These are phyloP conservation scores for Madoqua kirkii DNA, from an alignment of 2,113 vertebrate species.

Conservation along the genomic window DNA sequence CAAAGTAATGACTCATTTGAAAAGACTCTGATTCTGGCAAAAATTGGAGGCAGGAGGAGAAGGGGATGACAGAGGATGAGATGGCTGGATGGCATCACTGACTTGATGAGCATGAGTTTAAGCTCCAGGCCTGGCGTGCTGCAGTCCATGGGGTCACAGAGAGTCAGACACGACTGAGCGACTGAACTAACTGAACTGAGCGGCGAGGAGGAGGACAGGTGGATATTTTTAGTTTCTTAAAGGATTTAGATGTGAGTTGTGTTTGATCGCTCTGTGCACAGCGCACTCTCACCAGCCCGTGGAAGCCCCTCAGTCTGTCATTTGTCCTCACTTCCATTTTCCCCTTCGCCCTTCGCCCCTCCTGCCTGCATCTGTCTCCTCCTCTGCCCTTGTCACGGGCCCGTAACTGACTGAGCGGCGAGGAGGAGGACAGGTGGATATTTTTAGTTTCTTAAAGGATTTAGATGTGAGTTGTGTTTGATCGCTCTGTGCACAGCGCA, in stretches of 20 bases:
- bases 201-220: too few relatives aligned
- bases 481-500: too few relatives aligned
- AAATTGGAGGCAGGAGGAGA: neutral
- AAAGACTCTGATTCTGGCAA: neutral
- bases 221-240: neutral
- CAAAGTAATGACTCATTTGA: neutral
- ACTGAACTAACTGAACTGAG: neutral
- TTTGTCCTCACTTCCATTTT: neutral
- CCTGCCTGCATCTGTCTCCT: too few relatives aligned
- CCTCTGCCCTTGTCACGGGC: too few relatives aligned
- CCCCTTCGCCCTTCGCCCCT: too few relatives aligned
- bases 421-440: accelerated
- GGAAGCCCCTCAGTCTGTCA: neutral
- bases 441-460: neutral
- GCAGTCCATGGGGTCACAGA: neutral
- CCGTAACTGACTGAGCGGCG: neutral
- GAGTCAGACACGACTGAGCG: neutral
- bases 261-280: neutral
- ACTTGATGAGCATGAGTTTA: neutral
- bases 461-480: neutral
- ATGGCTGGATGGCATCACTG: neutral
- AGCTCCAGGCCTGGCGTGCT: neutral
- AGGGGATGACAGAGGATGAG: neutral
- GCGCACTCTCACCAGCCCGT: accelerated
- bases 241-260: neutral